Conservation (phyloP, 2,797 vertebrate species). For the Amblyopsis hoosieri region DNA sequence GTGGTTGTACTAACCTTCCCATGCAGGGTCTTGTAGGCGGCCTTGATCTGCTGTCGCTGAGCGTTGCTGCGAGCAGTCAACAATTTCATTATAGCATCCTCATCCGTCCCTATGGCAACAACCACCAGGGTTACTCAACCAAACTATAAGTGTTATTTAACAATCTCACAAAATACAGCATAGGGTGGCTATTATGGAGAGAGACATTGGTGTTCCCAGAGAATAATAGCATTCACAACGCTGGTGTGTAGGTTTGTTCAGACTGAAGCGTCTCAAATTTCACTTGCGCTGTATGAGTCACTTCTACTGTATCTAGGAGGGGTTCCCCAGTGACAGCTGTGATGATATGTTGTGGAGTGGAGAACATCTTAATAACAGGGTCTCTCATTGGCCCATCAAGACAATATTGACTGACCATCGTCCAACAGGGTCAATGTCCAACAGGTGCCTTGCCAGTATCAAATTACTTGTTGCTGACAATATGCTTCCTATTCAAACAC, state of each 20-base stretch:
- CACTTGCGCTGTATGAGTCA: slow-evolving; percentile 41
- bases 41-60: slow-evolving; percentile 89
- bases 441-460: not conserved
- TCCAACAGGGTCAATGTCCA: not conserved
- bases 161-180: not conserved
- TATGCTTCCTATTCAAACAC: not conserved
- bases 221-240: slow-evolving; percentile 21
- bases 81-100: slow-evolving; percentile 86
- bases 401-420: slow-evolving; percentile 6
- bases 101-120: slow-evolving; percentile 85
- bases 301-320: slow-evolving; percentile 21
- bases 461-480: slow-evolving; percentile 20
- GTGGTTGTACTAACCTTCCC: slow-evolving; percentile 84
- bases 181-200: not conserved
- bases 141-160: slow-evolving; percentile 7
- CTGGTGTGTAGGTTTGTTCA: slow-evolving; percentile 25
- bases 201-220: slow-evolving; percentile 11
- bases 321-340: slow-evolving; percentile 7
- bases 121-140: slow-evolving; percentile 35
- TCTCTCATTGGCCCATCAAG: slow-evolving; percentile 6
- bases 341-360: slow-evolving; percentile 17
- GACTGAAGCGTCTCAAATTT: slow-evolving; percentile 30
- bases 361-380: slow-evolving; percentile 9
- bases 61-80: slow-evolving; percentile 85
- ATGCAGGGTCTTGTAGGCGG: slow-evolving; percentile 87